A percentile compares a stretch with the other conserved stretches of the same genome.
Evolutionary conservation across 1,140 invertebrate species (phyloP).

Genomic region (Diabrotica undecimpunctata): DNA sequence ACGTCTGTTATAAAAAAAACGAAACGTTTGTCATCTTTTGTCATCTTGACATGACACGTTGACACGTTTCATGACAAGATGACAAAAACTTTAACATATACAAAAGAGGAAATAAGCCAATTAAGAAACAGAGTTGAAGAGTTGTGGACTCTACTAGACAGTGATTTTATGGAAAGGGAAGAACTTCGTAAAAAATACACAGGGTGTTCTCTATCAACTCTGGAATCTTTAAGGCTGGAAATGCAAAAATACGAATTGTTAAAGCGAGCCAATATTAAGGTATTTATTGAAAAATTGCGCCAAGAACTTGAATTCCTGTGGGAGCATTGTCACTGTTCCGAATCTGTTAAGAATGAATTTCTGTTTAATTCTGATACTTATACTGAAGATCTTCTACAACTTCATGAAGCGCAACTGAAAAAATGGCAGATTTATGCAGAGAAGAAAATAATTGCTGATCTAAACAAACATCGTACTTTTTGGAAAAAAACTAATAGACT

Average conservation of each 20-base stretch:
- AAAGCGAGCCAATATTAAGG: slow-evolving; percentile 61
- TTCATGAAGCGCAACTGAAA: slow-evolving; percentile 71
- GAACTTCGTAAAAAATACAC: slow-evolving; percentile 52
- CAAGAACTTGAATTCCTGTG: slow-evolving; percentile 66
- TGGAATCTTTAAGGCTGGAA: slow-evolving; percentile 56
- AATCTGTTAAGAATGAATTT: slow-evolving; percentile 60
- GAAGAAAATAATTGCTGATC: slow-evolving; percentile 63
- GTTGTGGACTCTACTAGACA: slow-evolving; percentile 62
- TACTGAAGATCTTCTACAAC: slow-evolving; percentile 68
- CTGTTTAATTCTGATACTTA: slow-evolving; percentile 58
- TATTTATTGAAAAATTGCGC: slow-evolving; percentile 67
- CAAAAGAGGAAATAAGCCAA: slow-evolving; percentile 47
- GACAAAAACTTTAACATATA: slow-evolving; percentile 41
- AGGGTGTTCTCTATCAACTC: slow-evolving; percentile 51
- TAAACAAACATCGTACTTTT: slow-evolving; percentile 44
- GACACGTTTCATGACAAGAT: no score
- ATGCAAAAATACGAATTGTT: slow-evolving; percentile 60
- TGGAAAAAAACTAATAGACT: slow-evolving; percentile 41
- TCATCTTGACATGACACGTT: no score
- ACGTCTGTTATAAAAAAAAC: no score
- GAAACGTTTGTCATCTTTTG: no score
- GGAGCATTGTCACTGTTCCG: slow-evolving; percentile 66
- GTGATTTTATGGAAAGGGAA: slow-evolving; percentile 51
- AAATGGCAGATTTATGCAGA: slow-evolving; percentile 65
- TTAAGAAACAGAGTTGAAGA: slow-evolving; percentile 52